Evolutionary conservation across 2,113 vertebrate genomes (phyloP), one percentile per base, ranked within the genome.

Genomic region (Cebidichthys violaceus): DNA sequence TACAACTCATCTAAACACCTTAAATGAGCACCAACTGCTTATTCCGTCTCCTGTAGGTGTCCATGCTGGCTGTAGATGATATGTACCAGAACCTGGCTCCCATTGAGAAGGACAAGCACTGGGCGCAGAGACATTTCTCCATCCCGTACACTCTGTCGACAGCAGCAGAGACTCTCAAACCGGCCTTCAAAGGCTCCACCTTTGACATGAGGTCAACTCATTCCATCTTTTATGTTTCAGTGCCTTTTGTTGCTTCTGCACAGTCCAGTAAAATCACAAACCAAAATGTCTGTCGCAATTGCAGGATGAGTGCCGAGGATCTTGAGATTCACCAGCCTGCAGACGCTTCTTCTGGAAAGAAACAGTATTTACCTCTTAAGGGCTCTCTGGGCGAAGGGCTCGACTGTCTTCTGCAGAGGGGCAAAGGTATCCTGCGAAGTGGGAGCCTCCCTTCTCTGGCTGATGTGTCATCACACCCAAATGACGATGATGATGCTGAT

Each of bases 21-120:
- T 29, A 9, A 45, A 39, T 37, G 9, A 43, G 10, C 22, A 1
- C 2, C 14, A 1, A 22, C 11, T 24, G n/a, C 22, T 39, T 7
- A 62, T 11, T 27, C 18, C 22, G 14, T 37, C 20, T 67, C 20
- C 29, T 17, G 0, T 57, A 97, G 96, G 97, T 97, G 61, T 97
- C 97, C 0, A 95, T 98, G 92, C 89, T 98, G 9, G 96, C 97
- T 0, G 96, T 98, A 85, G 97, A 97, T 17, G 96, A 97, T 70
- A 97, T 96, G 96, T 96, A 98, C 82, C 96, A 96, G 92, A 96
- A 97, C 82, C 88, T 97, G 77, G 96, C 95, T 24, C 95, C 92
- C 0, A 62, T 92, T 0, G 90, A 90, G 82, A 97, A 96, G 89
- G 97, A 97, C 87, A 96, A 94, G 13, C 96, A 97, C 85, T 97